Evolutionary conservation across 2,113 vertebrate genomes (phyloP).

Genomic region (Ophthalmolycus amberensis): DNA sequence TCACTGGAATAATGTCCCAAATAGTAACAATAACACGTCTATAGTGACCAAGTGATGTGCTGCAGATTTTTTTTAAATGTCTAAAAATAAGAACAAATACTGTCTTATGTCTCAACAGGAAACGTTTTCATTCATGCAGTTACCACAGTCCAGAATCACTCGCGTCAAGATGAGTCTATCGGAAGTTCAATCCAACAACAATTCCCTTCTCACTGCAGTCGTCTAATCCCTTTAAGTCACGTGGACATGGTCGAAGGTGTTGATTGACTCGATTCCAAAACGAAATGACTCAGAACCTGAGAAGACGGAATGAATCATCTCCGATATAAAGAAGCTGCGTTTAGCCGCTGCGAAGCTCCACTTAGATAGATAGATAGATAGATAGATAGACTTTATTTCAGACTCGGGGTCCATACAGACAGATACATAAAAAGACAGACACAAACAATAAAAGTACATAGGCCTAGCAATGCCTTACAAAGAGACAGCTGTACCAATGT

Average conservation of each 20-base stretch:
- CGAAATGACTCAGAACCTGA: not conserved
- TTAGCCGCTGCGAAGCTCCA: not conserved
- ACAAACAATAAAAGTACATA: too few relatives aligned
- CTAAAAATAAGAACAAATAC: not conserved
- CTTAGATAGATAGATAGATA: too few relatives aligned
- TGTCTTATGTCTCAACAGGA: not conserved
- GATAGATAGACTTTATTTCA: too few relatives aligned
- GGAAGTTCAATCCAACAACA: not conserved
- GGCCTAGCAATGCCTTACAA: too few relatives aligned
- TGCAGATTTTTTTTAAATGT: not conserved
- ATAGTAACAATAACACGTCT: not conserved
- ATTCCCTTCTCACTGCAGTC: not conserved
- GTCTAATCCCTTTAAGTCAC: not conserved
- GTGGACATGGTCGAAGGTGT: not conserved
- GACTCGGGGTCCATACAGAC: too few relatives aligned
- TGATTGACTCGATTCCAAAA: not conserved
- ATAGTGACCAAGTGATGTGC: not conserved
- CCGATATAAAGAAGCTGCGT: not conserved
- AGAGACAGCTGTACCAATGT: too few relatives aligned
- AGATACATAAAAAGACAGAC: too few relatives aligned
- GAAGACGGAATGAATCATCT: conserved; percentile 6
- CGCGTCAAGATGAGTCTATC: not conserved
- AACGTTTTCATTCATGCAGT: not conserved
- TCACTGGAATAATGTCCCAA: not conserved
- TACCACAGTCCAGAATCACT: not conserved